A percentile compares a stretch with the other conserved stretches of the same genome.
These are phyloP conservation scores for Smithornis capensis DNA, from an alignment of 2,113 vertebrate genomes.

Conservation along the genomic window DNA sequence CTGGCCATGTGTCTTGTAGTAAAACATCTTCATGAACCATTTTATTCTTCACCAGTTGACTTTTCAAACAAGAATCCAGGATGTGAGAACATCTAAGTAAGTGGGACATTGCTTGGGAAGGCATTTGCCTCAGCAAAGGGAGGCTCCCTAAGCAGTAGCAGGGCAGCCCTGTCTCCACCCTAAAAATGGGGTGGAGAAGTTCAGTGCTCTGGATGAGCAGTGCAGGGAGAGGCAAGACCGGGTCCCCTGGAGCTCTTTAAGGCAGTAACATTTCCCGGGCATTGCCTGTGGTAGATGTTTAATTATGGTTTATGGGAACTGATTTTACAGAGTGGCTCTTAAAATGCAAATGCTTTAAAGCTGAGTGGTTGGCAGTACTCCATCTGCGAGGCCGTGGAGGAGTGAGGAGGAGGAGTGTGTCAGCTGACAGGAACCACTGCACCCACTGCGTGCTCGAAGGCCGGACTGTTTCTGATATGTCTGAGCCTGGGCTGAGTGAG, in stretches of 20 bases:
- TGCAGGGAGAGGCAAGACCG: background rate
- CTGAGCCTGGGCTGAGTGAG: background rate
- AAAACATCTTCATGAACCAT: background rate
- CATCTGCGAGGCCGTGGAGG: fast-evolving
- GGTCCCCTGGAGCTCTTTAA: background rate
- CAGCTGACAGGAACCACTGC: background rate
- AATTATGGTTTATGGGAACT: background rate
- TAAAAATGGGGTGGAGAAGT: background rate
- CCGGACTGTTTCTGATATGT: background rate
- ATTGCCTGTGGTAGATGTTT: background rate
- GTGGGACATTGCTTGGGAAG: background rate
- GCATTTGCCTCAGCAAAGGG: background rate
- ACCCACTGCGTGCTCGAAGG: fast-evolving
- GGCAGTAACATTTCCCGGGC: background rate
- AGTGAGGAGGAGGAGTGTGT: background rate
- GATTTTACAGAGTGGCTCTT: background rate
- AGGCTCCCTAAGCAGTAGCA: background rate
- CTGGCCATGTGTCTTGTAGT: background rate
- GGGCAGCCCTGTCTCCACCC: background rate
- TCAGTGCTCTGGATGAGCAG: background rate
- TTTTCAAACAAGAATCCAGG: background rate
- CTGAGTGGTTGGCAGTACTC: background rate
- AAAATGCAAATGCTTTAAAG: background rate
- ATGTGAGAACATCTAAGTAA: background rate
- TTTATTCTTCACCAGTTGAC: background rate